These are phyloP conservation scores for Hucho hucho DNA, from an alignment of 2,113 vertebrate genomes.

Conservation along the genomic window DNA sequence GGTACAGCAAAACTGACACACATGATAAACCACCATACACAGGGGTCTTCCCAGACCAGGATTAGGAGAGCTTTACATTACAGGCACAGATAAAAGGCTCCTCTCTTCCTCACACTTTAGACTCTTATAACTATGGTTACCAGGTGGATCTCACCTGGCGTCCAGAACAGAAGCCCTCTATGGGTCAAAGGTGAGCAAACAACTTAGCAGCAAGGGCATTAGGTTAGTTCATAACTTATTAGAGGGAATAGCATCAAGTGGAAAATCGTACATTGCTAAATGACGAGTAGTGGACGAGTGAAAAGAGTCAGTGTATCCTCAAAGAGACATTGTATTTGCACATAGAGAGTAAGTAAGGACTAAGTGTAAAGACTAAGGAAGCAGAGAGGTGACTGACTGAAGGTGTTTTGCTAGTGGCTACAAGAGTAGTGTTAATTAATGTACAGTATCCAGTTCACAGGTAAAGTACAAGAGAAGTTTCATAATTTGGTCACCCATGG, in stretches of 20 bases:
- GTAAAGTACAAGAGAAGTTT: slow-evolving; percentile 12
- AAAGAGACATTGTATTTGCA: too few relatives aligned
- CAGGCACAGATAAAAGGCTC: slow-evolving; percentile 38
- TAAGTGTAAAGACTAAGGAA: slow-evolving; percentile 11
- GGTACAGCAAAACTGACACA: background rate
- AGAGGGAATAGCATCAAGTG: slow-evolving; percentile 20
- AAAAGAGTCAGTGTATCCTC: too few relatives aligned
- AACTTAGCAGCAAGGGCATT: slow-evolving; percentile 28
- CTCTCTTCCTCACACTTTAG: slow-evolving; percentile 24
- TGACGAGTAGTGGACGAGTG: slow-evolving; percentile 32
- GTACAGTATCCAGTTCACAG: background rate
- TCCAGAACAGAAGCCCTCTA: slow-evolving; percentile 38
- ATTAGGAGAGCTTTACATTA: slow-evolving; percentile 26
- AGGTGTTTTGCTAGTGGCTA: background rate
- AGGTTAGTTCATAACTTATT: slow-evolving; percentile 23
- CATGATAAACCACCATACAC: slow-evolving; percentile 14
- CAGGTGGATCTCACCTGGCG: slow-evolving; percentile 33
- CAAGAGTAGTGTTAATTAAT: background rate
- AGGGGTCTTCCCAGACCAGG: slow-evolving; percentile 26
- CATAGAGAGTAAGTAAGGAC: too few relatives aligned
- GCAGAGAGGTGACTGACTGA: slow-evolving; percentile 11
- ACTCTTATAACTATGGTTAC: slow-evolving; percentile 24
- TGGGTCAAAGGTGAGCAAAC: slow-evolving; percentile 30
- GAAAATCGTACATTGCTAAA: slow-evolving; percentile 14
- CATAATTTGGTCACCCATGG: slow-evolving; percentile 37